Percentiles rank a stretch among this genome's conserved stretches.
Conservation (phyloP, 2,888 invertebrate species). For the Ochlodes sylvanus region DNA sequence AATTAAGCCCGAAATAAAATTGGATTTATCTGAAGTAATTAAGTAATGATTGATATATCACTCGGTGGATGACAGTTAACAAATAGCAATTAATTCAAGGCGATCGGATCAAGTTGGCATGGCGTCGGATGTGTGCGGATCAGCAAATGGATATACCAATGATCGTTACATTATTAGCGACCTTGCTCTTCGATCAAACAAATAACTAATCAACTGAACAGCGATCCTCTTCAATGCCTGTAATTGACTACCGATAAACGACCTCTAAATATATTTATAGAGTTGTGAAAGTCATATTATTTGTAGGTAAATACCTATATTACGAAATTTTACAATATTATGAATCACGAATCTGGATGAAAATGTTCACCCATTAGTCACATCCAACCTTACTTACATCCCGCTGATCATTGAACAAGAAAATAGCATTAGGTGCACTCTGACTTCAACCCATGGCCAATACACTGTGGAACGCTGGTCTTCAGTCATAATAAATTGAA, state of each 20-base stretch:
- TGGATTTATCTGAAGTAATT: constrained; percentile 54
- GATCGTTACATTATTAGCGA: constrained; percentile 68
- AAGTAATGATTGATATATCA: constrained; percentile 67
- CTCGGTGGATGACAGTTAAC: constrained; percentile 68
- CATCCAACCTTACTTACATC: no score
- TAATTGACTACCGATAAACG: constrained; percentile 15
- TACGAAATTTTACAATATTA: no score
- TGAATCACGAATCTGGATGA: no score
- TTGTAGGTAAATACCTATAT: no score
- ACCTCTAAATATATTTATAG: constrained; percentile 3
- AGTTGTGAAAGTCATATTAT: not conserved
- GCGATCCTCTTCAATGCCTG: constrained; percentile 47
- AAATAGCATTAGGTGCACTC: no score
- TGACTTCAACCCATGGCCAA: no score
- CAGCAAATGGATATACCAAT: constrained; percentile 53
- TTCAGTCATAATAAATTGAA: no score
- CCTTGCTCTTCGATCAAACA: constrained; percentile 65
- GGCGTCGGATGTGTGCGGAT: constrained; percentile 48
- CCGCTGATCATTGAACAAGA: no score
- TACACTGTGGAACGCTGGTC: no score
- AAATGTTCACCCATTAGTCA: no score
- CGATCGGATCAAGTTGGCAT: constrained; percentile 63
- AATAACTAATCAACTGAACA: constrained; percentile 63
- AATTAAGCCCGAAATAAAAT: constrained; percentile 24
- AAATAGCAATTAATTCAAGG: constrained; percentile 74